Evolutionary conservation across 2,797 vertebrate genomes (phyloP).

Genomic region (Fistularia commersonii): DNA sequence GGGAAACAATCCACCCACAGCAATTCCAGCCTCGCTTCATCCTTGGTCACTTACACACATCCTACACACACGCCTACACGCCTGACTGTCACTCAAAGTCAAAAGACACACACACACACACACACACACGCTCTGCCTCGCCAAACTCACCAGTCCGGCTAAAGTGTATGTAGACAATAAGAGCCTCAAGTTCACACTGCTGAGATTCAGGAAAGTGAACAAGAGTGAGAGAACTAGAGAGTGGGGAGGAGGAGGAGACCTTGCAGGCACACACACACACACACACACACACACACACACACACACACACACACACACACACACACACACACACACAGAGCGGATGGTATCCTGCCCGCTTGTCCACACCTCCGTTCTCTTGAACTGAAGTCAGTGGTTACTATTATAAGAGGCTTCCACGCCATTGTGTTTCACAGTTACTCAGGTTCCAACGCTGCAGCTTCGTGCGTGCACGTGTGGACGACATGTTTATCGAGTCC

Average conservation of each 20-base stretch:
- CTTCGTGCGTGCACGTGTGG: too few species aligned
- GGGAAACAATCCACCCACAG: too few species aligned
- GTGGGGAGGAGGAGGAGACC: background rate
- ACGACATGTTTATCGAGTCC: too few species aligned
- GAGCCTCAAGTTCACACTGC: background rate
- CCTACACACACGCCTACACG: background rate
- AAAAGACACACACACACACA: slow-evolving; percentile 2
- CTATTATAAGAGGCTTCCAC: too few species aligned
- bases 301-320: slow-evolving; percentile 5
- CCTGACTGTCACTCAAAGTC: background rate
- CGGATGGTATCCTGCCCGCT: too few species aligned
- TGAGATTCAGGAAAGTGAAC: too few species aligned
- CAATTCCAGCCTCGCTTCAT: too few species aligned
- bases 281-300: slow-evolving; percentile 4
- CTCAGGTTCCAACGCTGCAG: too few species aligned
- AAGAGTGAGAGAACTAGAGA: background rate
- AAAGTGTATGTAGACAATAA: background rate
- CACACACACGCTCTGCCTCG: background rate
- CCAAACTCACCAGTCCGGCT: background rate
- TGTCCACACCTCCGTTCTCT: too few species aligned
- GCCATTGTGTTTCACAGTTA: too few species aligned
- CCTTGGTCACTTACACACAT: too few species aligned
- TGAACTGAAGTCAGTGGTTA: too few species aligned
- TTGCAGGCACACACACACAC: background rate
- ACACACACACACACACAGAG: slow-evolving; percentile 4